Evolutionary conservation across 2,888 invertebrate species (phyloP), one percentile per base, ranked within the genome.

Genomic region (Cerastoderma edule): DNA sequence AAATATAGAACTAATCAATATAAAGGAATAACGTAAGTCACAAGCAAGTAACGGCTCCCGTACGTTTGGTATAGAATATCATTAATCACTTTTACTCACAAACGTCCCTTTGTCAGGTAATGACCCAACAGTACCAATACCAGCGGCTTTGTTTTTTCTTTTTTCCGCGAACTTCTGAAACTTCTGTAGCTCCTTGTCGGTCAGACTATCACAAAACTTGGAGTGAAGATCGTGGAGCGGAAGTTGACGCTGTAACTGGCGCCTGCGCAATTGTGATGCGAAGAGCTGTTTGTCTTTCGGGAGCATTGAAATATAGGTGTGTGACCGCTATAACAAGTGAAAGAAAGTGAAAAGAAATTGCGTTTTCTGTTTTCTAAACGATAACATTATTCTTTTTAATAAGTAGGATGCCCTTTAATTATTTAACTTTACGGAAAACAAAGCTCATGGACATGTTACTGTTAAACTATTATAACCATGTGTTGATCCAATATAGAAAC

Each of bases 231-330:
- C 89, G 56, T 89, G 89, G 4, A 88, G 82, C 32, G 89, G 89
- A 56, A 89, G 83, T 66, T 89, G 89, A 60, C 85, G 77, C 72
- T 89, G 89, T 4, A 89, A 75, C 73, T 89, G 89, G 27, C 85
- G 85, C 67, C 89, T 80, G 56, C 89, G 83, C 22, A 89, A 81
- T 60, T 88, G 87, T 24, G 89, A 85, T 5, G 89, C 89, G 71
- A 89, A 89, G 67, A 88, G 80, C 67, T 89, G 89, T 73, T 89
- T 89, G 78, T 89, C 89, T 68, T 87, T 85, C 19, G 89, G 89
- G 48, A 89, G 72, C 89, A 88, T 87, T 28, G 88, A 85, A 32
- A 89, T 88, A 67, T 88, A 88, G 35, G 87, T 87, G 77, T 89
- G 89, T 3, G 89, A 89, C 63, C 88, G 83, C 89, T 89, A 83